Conservation (phyloP, 2,113 vertebrate genomes). For the Pogonocichla stellata region DNA sequence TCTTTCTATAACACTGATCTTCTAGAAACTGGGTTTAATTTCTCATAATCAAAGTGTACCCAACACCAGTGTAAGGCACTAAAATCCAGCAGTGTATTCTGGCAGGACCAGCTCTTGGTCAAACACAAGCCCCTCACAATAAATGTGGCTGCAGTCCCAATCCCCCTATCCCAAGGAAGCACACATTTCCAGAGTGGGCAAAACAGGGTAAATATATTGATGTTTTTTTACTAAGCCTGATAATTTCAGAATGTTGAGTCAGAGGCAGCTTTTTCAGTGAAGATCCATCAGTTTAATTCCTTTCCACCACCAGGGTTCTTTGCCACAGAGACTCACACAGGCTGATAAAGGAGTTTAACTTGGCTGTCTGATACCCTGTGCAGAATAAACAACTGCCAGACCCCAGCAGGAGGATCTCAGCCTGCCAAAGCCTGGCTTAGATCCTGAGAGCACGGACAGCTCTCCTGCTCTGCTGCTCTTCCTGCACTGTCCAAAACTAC, state of each 20-base stretch:
- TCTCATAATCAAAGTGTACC: neutral
- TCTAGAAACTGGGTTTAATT: neutral
- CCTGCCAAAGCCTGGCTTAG: neutral
- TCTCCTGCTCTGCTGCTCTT: neutral
- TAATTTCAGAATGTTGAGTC: neutral
- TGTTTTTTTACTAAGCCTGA: neutral
- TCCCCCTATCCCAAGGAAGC: slow-evolving; percentile 26
- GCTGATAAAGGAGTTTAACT: neutral
- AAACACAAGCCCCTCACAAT: slow-evolving; percentile 83
- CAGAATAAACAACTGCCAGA: neutral
- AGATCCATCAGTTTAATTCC: neutral
- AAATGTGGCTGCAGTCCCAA: slow-evolving; percentile 67
- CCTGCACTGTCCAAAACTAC: neutral
- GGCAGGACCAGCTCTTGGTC: slow-evolving; percentile 83
- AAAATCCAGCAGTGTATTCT: slow-evolving; percentile 82
- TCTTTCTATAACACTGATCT: neutral
- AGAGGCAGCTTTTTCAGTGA: neutral
- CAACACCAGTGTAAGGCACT: slow-evolving; percentile 77
- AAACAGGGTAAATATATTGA: neutral
- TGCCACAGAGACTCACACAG: neutral
- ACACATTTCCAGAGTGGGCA: slow-evolving; percentile 19
- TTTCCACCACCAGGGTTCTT: neutral
- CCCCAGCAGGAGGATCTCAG: neutral
- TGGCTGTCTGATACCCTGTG: neutral
- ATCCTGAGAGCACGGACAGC: neutral